Percentiles rank a stretch among this genome's conserved stretches.
phyloP scores from a whole-genome alignment of 2,888 invertebrate species.

The Brachynemurus nebulosus region DNA sequence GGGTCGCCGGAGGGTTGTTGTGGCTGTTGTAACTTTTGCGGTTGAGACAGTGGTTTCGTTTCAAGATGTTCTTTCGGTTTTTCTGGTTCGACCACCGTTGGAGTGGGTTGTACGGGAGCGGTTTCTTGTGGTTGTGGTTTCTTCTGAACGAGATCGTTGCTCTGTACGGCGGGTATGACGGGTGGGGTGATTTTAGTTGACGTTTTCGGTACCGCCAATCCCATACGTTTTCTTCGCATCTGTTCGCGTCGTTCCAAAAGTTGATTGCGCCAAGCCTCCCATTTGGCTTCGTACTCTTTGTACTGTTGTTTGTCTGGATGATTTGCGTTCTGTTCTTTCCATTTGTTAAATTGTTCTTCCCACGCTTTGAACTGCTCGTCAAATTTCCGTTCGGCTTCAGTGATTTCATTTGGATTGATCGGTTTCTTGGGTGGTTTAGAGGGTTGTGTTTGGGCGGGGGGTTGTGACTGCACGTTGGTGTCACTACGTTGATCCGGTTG shows the following conservation, averaged over 20 bases:
- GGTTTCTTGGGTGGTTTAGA: slow-evolving; percentile 6
- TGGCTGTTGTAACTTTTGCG: background rate
- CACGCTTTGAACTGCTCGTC: slow-evolving; percentile 80
- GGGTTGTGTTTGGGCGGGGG: slow-evolving; percentile 23
- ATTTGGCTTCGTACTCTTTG: slow-evolving; percentile 74
- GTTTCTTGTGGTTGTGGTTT: slow-evolving; percentile 23
- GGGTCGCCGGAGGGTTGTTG: too few species aligned
- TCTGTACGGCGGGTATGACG: background rate
- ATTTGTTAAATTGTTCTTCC: slow-evolving; percentile 83
- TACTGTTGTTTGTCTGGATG: slow-evolving; percentile 84
- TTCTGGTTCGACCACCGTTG: slow-evolving; percentile 12
- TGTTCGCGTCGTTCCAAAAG: slow-evolving; percentile 66
- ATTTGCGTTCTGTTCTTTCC: slow-evolving; percentile 82
- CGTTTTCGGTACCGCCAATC: slow-evolving; percentile 19
- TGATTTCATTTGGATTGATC: slow-evolving; percentile 20
- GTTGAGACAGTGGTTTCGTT: background rate
- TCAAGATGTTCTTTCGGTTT: background rate
- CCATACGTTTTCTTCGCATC: slow-evolving; percentile 53
- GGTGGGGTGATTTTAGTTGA: slow-evolving; percentile 11
- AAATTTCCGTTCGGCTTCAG: slow-evolving; percentile 68
- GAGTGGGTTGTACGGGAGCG: slow-evolving; percentile 22
- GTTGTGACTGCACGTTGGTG: too few species aligned
- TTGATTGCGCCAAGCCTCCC: slow-evolving; percentile 70
- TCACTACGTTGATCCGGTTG: too few species aligned
- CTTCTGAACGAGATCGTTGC: slow-evolving; percentile 18